Evolutionary conservation across 2,888 invertebrate genomes (phyloP).

Genomic region (Stenoptilia bipunctidactyla): DNA sequence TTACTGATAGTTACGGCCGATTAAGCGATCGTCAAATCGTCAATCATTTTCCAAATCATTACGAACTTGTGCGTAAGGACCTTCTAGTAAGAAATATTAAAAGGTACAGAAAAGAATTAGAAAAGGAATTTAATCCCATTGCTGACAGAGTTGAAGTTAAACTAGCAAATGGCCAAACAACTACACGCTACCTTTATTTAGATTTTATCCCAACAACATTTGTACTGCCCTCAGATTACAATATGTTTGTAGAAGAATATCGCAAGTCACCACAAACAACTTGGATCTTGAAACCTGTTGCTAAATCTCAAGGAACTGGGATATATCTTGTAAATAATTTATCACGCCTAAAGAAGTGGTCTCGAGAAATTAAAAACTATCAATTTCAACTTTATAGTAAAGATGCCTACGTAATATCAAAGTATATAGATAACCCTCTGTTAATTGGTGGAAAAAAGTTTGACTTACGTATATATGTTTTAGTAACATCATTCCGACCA

Average conservation of each 20-base stretch:
- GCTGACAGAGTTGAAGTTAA: slow-evolving; percentile 76
- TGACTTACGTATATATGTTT: slow-evolving; percentile 89
- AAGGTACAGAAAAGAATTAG: slow-evolving; percentile 90
- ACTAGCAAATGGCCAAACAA: slow-evolving; percentile 69
- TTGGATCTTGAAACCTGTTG: slow-evolving; percentile 97
- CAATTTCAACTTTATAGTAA: slow-evolving; percentile 82
- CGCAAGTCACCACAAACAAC: slow-evolving; percentile 92
- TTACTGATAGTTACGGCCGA: slow-evolving; percentile 59
- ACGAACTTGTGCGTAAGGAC: slow-evolving; percentile 95
- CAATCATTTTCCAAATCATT: slow-evolving; percentile 96
- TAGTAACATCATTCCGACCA: slow-evolving; percentile 93
- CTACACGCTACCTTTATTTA: slow-evolving; percentile 79
- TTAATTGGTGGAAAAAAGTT: slow-evolving; percentile 96
- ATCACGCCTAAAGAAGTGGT: slow-evolving; percentile 91
- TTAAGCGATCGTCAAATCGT: slow-evolving; percentile 89
- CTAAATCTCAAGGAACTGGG: slow-evolving; percentile 91
- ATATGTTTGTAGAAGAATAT: slow-evolving; percentile 95
- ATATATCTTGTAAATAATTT: slow-evolving; percentile 95
- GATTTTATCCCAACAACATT: slow-evolving; percentile 96
- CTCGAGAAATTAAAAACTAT: slow-evolving; percentile 86
- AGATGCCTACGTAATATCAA: slow-evolving; percentile 93
- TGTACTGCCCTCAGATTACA: slow-evolving; percentile 93
- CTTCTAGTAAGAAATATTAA: slow-evolving; percentile 95
- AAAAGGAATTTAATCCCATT: slow-evolving; percentile 86
- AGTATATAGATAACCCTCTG: slow-evolving; percentile 93